phyloP scores from a whole-genome alignment of 2,797 vertebrate genomes.

The Neostethus bicornis region DNA sequence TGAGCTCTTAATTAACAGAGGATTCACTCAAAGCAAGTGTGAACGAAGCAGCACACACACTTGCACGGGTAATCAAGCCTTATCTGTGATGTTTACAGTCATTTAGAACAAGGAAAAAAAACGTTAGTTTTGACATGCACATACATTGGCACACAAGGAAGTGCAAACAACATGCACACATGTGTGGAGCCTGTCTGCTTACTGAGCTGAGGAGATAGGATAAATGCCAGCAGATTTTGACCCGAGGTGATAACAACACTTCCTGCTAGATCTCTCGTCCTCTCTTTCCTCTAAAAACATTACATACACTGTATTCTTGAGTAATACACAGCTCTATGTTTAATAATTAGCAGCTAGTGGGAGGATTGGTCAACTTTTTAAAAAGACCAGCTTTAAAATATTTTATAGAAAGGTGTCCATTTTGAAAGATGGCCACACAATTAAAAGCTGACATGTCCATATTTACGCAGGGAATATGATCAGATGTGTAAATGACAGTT shows the following conservation, averaged over 20 bases:
- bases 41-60: constrained; percentile 23
- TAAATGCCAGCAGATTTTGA: constrained; percentile 74
- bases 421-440: constrained; percentile 17
- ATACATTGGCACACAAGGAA: constrained; percentile 10
- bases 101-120: constrained; percentile 40
- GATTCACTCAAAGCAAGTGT: constrained; percentile 53
- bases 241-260: constrained; percentile 71
- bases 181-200: constrained; percentile 31
- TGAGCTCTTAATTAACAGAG: constrained; percentile 74
- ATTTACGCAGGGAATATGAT: constrained; percentile 6
- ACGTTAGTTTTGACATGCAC: constrained; percentile 37
- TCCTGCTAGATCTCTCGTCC: constrained; percentile 33
- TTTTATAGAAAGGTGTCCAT: constrained; percentile 74
- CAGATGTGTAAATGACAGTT: constrained; percentile 4
- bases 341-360: constrained; percentile 83
- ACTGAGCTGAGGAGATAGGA: constrained; percentile 57
- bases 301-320: no score
- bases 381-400: constrained; percentile 81
- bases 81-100: constrained; percentile 56
- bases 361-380: constrained; percentile 79
- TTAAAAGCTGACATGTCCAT: constrained; percentile 8
- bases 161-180: constrained; percentile 7
- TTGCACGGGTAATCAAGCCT: constrained; percentile 26
- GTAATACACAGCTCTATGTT: constrained; percentile 53
- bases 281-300: constrained; percentile 1